Conservation (phyloP, 2,113 vertebrate genomes). For the Mixornis gularis region DNA sequence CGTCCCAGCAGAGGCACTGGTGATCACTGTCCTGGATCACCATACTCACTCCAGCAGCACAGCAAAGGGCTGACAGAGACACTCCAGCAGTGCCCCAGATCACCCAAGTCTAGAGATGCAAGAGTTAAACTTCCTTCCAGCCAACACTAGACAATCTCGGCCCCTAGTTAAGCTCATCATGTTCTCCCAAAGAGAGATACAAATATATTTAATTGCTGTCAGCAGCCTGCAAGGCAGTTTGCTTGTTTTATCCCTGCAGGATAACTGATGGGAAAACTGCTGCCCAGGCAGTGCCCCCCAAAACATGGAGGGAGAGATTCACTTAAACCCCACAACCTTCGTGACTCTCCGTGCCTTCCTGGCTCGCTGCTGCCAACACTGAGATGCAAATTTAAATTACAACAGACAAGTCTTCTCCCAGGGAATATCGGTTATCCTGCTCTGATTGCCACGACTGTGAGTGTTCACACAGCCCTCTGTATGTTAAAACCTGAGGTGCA, state of each 20-base stretch:
- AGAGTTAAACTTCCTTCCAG: neutral
- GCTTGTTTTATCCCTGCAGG: neutral
- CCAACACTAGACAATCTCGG: neutral
- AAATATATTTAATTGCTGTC: neutral
- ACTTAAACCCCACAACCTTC: neutral
- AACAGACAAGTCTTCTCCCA: neutral
- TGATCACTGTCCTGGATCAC: rapidly evolving
- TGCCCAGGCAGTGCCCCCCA: neutral
- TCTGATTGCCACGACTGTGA: neutral
- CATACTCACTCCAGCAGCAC: neutral
- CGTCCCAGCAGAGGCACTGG: neutral
- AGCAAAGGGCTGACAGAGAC: neutral
- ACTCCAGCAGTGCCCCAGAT: neutral
- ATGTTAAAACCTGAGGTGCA: neutral
- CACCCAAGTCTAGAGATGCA: neutral
- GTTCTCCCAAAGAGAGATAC: neutral
- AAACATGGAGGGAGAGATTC: neutral
- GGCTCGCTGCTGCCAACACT: neutral
- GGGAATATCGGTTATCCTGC: neutral
- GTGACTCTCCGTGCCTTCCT: neutral
- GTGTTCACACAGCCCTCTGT: neutral
- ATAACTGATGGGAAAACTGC: neutral
- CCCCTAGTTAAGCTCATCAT: neutral
- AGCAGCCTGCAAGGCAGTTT: neutral
- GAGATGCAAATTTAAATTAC: neutral